A percentile compares a stretch with the other conserved stretches of the same genome.
These are phyloP conservation scores for Arctopsyche grandis DNA, from an alignment of 1,140 invertebrate genomes.

Conservation along the genomic window DNA sequence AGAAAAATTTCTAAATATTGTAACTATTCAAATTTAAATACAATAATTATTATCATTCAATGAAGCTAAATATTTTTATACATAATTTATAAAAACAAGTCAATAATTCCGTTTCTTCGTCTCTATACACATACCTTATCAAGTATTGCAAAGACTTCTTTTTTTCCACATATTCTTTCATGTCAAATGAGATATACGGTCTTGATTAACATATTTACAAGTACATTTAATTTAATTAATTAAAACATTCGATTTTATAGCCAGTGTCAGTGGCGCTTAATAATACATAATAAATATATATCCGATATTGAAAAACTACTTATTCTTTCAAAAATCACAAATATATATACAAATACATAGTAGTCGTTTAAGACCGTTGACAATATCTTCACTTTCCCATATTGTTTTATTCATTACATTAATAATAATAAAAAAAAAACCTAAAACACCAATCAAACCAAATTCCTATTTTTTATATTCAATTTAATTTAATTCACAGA, in stretches of 20 bases:
- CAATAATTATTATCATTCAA: slow-evolving; percentile 19
- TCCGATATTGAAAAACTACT: slow-evolving; percentile 5
- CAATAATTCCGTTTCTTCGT: neutral
- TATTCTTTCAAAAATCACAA: too few species aligned
- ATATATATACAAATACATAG: too few species aligned
- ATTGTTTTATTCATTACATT: too few species aligned
- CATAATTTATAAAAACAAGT: slow-evolving; percentile 2
- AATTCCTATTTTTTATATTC: neutral
- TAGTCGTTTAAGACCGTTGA: too few species aligned
- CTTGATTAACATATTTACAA: slow-evolving; percentile 18
- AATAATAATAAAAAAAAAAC: too few species aligned
- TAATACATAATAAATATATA: neutral
- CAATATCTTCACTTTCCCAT: too few species aligned
- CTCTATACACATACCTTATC: neutral
- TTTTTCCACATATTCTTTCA: too few species aligned
- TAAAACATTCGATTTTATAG: slow-evolving; percentile 2
- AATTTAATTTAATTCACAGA: neutral
- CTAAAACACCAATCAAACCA: too few species aligned
- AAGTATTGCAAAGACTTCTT: too few species aligned
- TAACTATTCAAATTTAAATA: slow-evolving; percentile 1
- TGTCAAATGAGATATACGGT: neutral
- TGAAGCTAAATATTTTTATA: slow-evolving; percentile 25
- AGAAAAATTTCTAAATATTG: slow-evolving; percentile 26
- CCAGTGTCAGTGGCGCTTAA: slow-evolving; percentile 3
- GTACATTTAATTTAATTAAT: neutral